phyloP scores from a whole-genome alignment of 2,113 vertebrate species.

The Chloroceryle aenea region DNA sequence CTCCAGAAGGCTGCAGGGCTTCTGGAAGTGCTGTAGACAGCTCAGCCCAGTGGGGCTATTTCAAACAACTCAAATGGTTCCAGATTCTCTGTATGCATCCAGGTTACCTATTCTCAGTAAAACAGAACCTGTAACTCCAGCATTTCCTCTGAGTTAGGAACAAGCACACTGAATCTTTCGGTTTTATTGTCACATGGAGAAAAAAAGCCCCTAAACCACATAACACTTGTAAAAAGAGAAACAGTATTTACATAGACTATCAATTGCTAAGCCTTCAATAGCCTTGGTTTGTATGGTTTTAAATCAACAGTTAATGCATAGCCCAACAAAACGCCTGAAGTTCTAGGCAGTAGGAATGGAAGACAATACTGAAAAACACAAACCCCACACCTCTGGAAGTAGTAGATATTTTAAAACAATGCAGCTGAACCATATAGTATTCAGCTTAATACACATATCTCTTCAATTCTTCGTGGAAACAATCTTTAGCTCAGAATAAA shows the following conservation, averaged over 20 bases:
- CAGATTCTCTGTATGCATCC: neutral
- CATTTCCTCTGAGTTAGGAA: neutral
- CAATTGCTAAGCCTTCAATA: neutral
- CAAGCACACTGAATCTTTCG: neutral
- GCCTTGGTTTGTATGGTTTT: neutral
- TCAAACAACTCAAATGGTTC: neutral
- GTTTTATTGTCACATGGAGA: neutral
- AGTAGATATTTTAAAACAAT: neutral
- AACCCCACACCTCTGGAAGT: neutral
- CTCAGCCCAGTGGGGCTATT: rapidly evolving
- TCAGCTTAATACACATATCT: neutral
- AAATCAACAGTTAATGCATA: neutral
- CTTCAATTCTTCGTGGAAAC: neutral
- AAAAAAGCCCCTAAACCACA: neutral
- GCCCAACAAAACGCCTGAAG: neutral
- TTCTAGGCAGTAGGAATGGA: neutral
- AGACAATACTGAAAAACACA: neutral
- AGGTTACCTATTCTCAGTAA: neutral
- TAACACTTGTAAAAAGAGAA: neutral
- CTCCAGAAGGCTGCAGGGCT: neutral
- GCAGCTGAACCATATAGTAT: neutral
- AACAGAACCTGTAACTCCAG: neutral
- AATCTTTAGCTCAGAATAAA: neutral
- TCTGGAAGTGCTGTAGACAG: no score
- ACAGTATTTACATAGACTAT: neutral